Percentiles rank a stretch among this genome's conserved stretches.
These are phyloP conservation scores for Diplodus sargus DNA, from an alignment of 2,797 vertebrate genomes.

Conservation along the genomic window DNA sequence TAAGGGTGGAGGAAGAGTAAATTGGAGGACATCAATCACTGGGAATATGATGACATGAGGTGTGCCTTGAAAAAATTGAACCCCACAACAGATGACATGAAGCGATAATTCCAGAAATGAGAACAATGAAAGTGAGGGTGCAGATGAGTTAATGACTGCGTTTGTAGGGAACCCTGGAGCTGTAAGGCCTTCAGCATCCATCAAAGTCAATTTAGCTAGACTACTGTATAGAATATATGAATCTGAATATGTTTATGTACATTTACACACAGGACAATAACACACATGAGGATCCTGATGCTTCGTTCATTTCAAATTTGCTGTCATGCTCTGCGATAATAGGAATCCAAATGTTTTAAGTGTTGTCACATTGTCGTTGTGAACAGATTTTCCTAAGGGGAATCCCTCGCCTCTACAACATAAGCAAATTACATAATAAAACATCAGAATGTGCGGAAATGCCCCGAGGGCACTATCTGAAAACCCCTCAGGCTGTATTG, in stretches of 20 bases:
- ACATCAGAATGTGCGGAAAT: conserved; percentile 40
- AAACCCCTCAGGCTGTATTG: conserved; percentile 43
- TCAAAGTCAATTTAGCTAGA: background rate
- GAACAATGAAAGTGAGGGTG: background rate
- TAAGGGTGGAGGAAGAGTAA: background rate
- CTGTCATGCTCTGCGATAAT: conserved; percentile 1
- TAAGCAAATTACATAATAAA: conserved; percentile 52
- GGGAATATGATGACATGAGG: background rate
- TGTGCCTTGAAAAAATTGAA: background rate
- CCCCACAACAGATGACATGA: background rate
- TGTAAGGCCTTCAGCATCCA: too few species aligned
- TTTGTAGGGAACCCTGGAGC: background rate
- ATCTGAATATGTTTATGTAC: background rate
- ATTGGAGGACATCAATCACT: background rate
- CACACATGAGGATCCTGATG: background rate
- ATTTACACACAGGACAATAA: background rate
- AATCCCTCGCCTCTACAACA: conserved; percentile 2
- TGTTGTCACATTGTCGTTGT: conserved; percentile 12
- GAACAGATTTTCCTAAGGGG: conserved; percentile 22
- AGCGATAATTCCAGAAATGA: background rate
- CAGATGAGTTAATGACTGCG: background rate
- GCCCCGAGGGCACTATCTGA: conserved; percentile 25
- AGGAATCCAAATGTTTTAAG: conserved; percentile 8
- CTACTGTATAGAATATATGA: too few species aligned
- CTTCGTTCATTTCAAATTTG: background rate